Evolutionary conservation across 2,797 vertebrate genomes (phyloP).

Genomic region (Manis crassicaudata): DNA sequence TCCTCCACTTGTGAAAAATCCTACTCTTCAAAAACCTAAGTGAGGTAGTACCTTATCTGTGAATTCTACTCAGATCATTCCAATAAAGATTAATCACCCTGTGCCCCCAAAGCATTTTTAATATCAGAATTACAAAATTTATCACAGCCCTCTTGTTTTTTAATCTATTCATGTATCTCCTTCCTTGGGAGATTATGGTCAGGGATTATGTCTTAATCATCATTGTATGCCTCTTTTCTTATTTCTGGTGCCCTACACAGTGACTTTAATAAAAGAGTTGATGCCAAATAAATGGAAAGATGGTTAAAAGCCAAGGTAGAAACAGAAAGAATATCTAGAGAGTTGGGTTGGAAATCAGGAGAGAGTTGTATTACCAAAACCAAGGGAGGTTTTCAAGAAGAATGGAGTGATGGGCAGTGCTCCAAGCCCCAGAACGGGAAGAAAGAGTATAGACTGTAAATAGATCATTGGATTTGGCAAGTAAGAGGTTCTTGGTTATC

Average conservation of each 20-base stretch:
- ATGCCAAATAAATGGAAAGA: not conserved
- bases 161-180: not conserved
- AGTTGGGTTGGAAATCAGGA: not conserved
- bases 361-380: not conserved
- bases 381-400: not conserved
- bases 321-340: not conserved
- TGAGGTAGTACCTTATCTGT: not conserved
- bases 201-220: not conserved
- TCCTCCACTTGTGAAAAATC: not conserved
- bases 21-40: not conserved
- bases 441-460: not conserved
- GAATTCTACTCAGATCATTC: not conserved
- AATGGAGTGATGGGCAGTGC: not conserved
- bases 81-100: not conserved
- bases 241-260: not conserved
- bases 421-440: not conserved
- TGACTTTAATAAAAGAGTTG: conserved; percentile 26
- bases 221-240: not conserved
- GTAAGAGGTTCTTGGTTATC: not conserved
- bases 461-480: not conserved
- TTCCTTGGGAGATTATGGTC: not conserved
- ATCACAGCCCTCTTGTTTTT: not conserved
- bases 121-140: not conserved
- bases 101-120: not conserved
- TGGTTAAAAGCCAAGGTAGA: conserved; percentile 6